Evolutionary conservation across 2,113 vertebrate genomes (phyloP), one percentile per base, ranked within the genome.

Genomic region (Acrocephalus arundinaceus): DNA sequence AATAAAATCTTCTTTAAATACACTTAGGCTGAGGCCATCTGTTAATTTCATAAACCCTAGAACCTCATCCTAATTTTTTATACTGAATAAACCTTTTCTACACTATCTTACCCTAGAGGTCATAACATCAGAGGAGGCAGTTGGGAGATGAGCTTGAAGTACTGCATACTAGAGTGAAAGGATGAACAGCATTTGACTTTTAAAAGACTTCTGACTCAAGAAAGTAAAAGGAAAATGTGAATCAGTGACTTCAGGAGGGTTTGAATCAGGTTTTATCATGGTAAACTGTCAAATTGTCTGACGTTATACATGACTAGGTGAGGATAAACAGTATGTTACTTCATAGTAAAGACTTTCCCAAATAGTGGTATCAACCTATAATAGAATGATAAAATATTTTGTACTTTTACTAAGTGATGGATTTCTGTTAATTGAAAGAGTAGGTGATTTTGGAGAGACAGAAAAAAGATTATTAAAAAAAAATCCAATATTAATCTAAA

Each of bases 1-100:
- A 96, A 88, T 88, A 95, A 95, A 91, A 94, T 96, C 97, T 96
- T 61, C 91, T 97, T 97, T 93, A 97, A 97, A 97, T 89, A 90
- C 43, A 68, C 51, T 70, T 96, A 97, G 82, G 93, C 68, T 94
- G 63, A 80, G 57, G 63, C 93, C 95, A 96, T 95, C 93, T 96
- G 96, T 93, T 96, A 82, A 86, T 92, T 96, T 96, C 35, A 46
- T 85, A 92, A 97, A 94, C 70, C 73, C 45, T 71, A 41, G 31
- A 90, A 28, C 27, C 12, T 61, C 27, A 68, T 68, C 22, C 37
- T 61, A 33, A 51, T 6, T 71, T 89, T 48, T 72, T 74, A 4
- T 58, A 39, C 22, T 43, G 33, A 55, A 57, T 89, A 79, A 96
- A 68, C 31, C 28, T 81, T 19, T 90, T 31, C 28, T 91, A 37